Evolutionary conservation across 1,140 invertebrate genomes (phyloP).

Genomic region (Ips typographus): DNA sequence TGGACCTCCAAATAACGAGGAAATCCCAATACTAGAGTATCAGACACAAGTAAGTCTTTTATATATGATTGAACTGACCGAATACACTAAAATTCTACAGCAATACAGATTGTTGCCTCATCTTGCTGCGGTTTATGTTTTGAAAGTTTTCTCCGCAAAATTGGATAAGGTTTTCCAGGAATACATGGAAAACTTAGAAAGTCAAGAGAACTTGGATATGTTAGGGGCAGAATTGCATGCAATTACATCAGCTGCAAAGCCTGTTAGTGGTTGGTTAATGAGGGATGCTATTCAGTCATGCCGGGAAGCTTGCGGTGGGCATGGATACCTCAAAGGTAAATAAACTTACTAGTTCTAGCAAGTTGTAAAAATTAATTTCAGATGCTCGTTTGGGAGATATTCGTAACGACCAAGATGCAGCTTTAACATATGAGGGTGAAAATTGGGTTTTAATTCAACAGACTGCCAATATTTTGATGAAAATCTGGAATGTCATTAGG

Average conservation of each 20-base stretch:
- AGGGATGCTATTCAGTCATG: slow-evolving; percentile 88
- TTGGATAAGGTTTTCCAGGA: slow-evolving; percentile 45
- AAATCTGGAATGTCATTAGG: slow-evolving; percentile 59
- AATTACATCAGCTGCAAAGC: slow-evolving; percentile 84
- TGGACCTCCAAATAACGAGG: slow-evolving; percentile 65
- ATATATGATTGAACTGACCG: no score
- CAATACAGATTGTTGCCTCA: slow-evolving; percentile 92
- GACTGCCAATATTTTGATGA: slow-evolving; percentile 85
- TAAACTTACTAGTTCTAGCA: slow-evolving; percentile 43
- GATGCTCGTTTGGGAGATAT: slow-evolving; percentile 77
- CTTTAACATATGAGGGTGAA: slow-evolving; percentile 94
- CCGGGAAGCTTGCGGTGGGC: slow-evolving; percentile 88
- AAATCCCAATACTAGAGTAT: slow-evolving; percentile 88
- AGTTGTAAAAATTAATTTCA: slow-evolving; percentile 38
- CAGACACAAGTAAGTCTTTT: slow-evolving; percentile 70
- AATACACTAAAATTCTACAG: slow-evolving; percentile 53
- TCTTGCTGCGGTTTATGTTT: slow-evolving; percentile 77
- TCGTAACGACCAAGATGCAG: slow-evolving; percentile 86
- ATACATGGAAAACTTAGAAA: slow-evolving; percentile 44
- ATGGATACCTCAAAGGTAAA: slow-evolving; percentile 73
- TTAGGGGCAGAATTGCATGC: slow-evolving; percentile 82
- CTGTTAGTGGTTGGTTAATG: slow-evolving; percentile 80
- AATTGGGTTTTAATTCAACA: slow-evolving; percentile 95
- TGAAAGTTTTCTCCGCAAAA: slow-evolving; percentile 69
- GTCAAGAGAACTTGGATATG: slow-evolving; percentile 60